Conservation (phyloP, 2,888 invertebrate species). For the Cybosia mesomella region DNA sequence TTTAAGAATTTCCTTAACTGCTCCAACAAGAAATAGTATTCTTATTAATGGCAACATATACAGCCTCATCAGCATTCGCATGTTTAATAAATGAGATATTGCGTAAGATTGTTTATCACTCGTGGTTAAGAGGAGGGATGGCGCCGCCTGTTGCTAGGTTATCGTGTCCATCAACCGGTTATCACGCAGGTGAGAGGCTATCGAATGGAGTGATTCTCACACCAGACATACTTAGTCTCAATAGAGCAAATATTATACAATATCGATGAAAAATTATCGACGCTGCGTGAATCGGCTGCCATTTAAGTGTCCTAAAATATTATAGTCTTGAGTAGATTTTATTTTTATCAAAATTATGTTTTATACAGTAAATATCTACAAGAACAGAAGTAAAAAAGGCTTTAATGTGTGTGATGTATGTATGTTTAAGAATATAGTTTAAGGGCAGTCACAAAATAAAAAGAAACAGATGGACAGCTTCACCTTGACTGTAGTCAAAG, state of each 20-base stretch:
- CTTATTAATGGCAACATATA: too few species aligned
- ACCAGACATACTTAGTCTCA: not conserved
- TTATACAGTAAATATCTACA: too few species aligned
- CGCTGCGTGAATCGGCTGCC: not conserved
- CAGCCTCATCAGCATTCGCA: not conserved
- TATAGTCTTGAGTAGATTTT: too few species aligned
- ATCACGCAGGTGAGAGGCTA: conserved; percentile 1
- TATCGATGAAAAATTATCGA: not conserved
- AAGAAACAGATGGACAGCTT: too few species aligned
- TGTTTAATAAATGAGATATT: not conserved
- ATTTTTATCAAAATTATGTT: too few species aligned
- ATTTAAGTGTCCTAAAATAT: not conserved
- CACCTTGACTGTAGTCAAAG: too few species aligned
- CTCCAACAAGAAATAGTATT: too few species aligned
- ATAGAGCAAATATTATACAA: not conserved
- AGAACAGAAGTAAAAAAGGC: too few species aligned
- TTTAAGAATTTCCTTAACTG: too few species aligned
- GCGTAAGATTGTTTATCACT: not conserved
- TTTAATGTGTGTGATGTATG: too few species aligned
- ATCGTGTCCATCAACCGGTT: not conserved
- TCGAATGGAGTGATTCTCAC: not conserved
- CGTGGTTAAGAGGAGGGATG: not conserved
- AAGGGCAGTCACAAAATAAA: too few species aligned
- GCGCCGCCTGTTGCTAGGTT: not conserved
- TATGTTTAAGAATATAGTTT: too few species aligned